Evolutionary conservation across 1,140 invertebrate genomes (phyloP).

Genomic region (Hyles vespertilio): DNA sequence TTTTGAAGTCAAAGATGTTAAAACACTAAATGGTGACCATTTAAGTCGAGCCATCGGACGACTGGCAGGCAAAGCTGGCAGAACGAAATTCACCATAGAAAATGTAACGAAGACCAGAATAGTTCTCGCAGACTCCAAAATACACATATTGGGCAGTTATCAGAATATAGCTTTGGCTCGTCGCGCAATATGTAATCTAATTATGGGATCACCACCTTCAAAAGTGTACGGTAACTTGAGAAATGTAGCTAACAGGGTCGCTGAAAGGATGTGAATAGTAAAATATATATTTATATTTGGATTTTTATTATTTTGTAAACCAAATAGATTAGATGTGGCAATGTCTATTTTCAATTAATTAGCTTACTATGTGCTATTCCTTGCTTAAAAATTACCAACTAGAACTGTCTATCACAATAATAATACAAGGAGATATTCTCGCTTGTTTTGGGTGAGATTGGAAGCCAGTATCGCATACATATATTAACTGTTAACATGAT

Average conservation of each 20-base stretch:
- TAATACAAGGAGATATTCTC: too few species aligned
- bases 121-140: conserved; percentile 96
- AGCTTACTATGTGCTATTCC: too few species aligned
- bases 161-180: conserved; percentile 97
- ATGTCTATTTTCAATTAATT: too few species aligned
- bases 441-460: too few species aligned
- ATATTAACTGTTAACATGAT: too few species aligned
- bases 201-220: conserved; percentile 95
- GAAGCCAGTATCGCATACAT: too few species aligned
- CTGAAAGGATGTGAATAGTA: conserved; percentile 86
- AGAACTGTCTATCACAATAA: too few species aligned
- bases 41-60: conserved; percentile 96
- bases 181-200: conserved; percentile 97
- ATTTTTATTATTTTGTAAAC: conserved; percentile 11
- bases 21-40: conserved; percentile 97
- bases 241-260: conserved; percentile 87
- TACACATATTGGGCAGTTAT: conserved; percentile 98
- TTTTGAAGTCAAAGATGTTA: conserved; percentile 98
- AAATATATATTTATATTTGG: conserved; percentile 39
- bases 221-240: conserved; percentile 97
- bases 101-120: conserved; percentile 99
- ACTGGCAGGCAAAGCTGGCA: conserved; percentile 97
- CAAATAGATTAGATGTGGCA: too few species aligned
- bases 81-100: conserved; percentile 99
- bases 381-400: too few species aligned